Base-by-base conservation (phyloP, 2,888 invertebrate species). In the Antheraea yamamai region DNA sequence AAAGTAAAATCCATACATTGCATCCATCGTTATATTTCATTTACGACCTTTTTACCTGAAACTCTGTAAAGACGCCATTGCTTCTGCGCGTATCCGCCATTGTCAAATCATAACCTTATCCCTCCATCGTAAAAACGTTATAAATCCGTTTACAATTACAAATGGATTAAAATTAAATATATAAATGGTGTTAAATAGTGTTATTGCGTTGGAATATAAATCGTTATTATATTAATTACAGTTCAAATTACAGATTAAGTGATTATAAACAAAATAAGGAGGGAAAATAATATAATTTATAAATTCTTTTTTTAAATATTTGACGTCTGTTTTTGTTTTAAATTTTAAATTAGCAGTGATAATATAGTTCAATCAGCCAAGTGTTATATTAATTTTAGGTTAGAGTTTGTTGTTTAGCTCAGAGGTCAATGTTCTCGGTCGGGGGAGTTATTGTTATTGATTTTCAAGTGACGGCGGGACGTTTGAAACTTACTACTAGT, bases 91-190 rank as follows among this genome's bases (percentile, higher is more conserved):
- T 79, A 84, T 77, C 81, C 80, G 80, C 89, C 88, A 90, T 90
- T 92, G 91, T 90, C 87, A 89, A 84, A 82, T 82, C 86, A 91
- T 93, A 93, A 93, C 93, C 91, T 39, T 92, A 89, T 84, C 78
- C 47, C 79, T 84, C 79, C 80, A 82, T 39, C 14, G 85, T 85
- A 86, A 39, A 7, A 87, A 85, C 79, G 81, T 73, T 14, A 51
- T 26, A 73, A 76, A 30, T 72, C 75, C 68, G 58, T 75, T 75
- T 73, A 64, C 75, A 64, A 47, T 35, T 16, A 4, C 16, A 10
- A 72, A 47, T 58, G 14, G 18, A 55, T 18, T 61, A 16, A 73
- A 72, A 74, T 75, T 14, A 18, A 39, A n/a, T 30, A 20, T 23
- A 71, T 47, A 70, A 73, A 74, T 72, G 55, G 18, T 73, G 6